Base-by-base conservation (phyloP, 2,113 vertebrate species). In the Callipepla californica region DNA sequence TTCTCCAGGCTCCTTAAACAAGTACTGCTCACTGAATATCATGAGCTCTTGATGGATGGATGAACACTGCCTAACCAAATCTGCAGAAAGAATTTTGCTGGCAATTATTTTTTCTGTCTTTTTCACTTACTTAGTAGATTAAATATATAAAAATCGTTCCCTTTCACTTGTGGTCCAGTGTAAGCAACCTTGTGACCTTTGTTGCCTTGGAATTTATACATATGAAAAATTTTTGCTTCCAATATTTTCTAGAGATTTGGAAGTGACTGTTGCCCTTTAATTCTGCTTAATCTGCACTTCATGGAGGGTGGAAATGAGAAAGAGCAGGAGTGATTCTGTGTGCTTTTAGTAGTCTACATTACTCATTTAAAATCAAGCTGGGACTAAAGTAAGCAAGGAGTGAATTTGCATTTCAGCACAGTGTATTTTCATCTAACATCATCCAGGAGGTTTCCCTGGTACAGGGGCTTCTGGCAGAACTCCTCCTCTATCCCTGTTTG, bases 161-260 rank as follows among this genome's bases (percentile, higher is more conserved):
- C 69, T 90, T 82, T 94, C 80, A 61, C 10, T 68, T 51, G 23
- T 69, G 68, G 55, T 96, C 96, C 96, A 97, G 91, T 95, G 81
- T 95, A 97, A 97, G 93, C 94, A 97, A 94, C 74, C 75, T 58
- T 32, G 47, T 91, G 69, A 94, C 75, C 18, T 95, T 96, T 90
- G 92, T 94, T 96, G 90, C 93, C 81, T 89, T 70, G 92, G 94
- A 91, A 96, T 96, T 97, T 94, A 86, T 85, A 92, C 34, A 10
- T 94, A 70, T 91, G 94, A 95, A 95, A 83, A 93, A 90, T 90
- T 61, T 95, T 93, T 78, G 79, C 45, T 96, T 97, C 96, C 96
- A 93, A 67, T 38, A 59, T 92, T 92, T 96, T 85, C 80, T 75
- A 55, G 89, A 95, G 96, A 91, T 95, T 93, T 94, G 92, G 51